Evolutionary conservation across 2,888 invertebrate genomes (phyloP).

Genomic region (Philereme transversata): DNA sequence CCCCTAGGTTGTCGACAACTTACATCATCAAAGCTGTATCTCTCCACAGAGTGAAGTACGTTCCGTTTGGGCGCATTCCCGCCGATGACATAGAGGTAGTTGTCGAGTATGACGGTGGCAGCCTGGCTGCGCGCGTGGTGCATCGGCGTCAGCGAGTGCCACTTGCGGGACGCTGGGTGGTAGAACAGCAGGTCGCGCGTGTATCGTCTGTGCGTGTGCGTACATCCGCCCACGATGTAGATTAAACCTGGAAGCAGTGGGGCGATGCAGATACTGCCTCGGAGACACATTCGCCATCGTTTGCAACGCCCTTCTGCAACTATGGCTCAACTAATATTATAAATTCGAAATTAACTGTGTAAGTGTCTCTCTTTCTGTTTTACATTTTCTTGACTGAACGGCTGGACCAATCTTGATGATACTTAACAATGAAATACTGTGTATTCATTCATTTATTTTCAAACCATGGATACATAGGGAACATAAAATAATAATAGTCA

Average conservation of each 20-base stretch:
- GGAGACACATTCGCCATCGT: no score
- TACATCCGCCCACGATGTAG: slow-evolving; percentile 96
- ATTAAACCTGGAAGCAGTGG: slow-evolving; percentile 85
- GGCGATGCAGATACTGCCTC: no score
- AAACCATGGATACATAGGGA: no score
- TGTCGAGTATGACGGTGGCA: slow-evolving; percentile 93
- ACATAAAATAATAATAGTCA: no score
- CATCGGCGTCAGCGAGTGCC: slow-evolving; percentile 91
- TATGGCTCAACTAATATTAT: no score
- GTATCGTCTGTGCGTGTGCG: slow-evolving; percentile 88
- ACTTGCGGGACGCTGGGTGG: slow-evolving; percentile 91
- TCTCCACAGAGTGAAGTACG: slow-evolving; percentile 92
- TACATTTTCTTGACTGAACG: no score
- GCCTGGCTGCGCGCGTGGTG: slow-evolving; percentile 93
- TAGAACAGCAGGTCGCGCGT: slow-evolving; percentile 91
- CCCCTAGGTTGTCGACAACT: slow-evolving; percentile 18
- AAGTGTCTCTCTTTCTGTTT: no score
- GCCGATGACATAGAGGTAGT: slow-evolving; percentile 93
- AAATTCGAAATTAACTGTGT: no score
- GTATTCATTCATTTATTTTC: no score
- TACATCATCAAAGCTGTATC: slow-evolving; percentile 92
- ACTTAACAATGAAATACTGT: no score
- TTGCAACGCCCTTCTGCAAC: no score
- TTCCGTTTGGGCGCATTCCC: slow-evolving; percentile 93
- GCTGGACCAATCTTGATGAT: no score